Base-by-base conservation (phyloP, 1,140 invertebrate genomes). In the Neodiprion virginianus region DNA sequence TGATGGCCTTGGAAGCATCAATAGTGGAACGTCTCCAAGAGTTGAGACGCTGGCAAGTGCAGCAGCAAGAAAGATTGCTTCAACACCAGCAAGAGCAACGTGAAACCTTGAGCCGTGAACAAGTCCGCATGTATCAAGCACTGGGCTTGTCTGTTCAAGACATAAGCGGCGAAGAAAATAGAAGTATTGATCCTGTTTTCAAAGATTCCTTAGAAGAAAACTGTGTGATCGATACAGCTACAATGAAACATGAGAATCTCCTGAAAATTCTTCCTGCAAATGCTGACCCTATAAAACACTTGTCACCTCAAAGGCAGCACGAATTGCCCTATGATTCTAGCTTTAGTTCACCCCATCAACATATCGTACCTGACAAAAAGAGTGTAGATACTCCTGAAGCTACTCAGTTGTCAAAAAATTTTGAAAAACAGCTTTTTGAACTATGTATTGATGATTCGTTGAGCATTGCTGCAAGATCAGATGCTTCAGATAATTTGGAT, bases 11-110 rank as follows among this genome's bases (percentile, higher is more conserved):
- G 48, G 84, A 86, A 77, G 80, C 78, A 47, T 78, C 76, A 65
- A 78, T 86, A 65, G 75, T 81, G 17, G 79, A 86, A 49, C 81
- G 83, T 71, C 79, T 86, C 48, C 76, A 86, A 72, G 82, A 86
- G 67, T 61, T 87, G 48, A 77, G 75, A 74, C 76, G 79, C 72
- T 86, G 85, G 84, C 86, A 87, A 69, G 21, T 78, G 0, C 74
- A 85, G 61, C 82, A 85, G 47, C 80, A 86, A 48, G 80, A 83
- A 72, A 80, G 75, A 69, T 72, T 87, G 48, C 50, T 85, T 1
- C 76, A 81, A 70, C 80, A 85, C 14, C 86, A 87, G 67, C 76
- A 83, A 17, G 80, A 84, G 65, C 85, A 87, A 72, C 74, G 80
- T 69, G 74, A 86, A 10, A 74, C 79, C n/a, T 78, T 87, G 65